These are phyloP conservation scores for Mayetiola destructor DNA, from an alignment of 2,888 invertebrate species.

Conservation along the genomic window DNA sequence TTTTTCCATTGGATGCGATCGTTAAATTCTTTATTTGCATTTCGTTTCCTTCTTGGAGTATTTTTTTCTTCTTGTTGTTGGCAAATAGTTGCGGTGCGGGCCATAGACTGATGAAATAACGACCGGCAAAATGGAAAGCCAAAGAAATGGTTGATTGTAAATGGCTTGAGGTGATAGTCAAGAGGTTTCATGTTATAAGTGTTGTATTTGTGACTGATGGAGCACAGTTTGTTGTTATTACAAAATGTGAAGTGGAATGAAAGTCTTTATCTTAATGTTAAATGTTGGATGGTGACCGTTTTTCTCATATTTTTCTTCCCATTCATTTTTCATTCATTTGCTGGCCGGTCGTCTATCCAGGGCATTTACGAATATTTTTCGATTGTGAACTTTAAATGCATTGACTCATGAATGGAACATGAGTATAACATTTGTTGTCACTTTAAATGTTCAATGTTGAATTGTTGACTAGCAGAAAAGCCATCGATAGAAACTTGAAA, in stretches of 20 bases:
- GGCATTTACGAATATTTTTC: too few relatives aligned
- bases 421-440: not conserved
- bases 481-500: not conserved
- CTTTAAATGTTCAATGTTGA: not conserved
- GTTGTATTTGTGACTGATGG: not conserved
- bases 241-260: not conserved
- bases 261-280: conserved; percentile 8
- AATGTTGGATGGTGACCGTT: too few relatives aligned
- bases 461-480: not conserved
- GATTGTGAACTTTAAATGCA: too few relatives aligned
- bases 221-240: not conserved
- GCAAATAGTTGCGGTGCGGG: not conserved
- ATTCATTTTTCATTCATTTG: too few relatives aligned
- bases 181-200: conserved; percentile 12
- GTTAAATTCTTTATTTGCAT: conserved; percentile 3
- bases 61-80: too few relatives aligned
- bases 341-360: too few relatives aligned
- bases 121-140: not conserved
- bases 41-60: too few relatives aligned
- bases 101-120: not conserved
- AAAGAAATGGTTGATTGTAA: conserved; percentile 2
- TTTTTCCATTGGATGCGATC: conserved; percentile 7
- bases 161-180: conserved; percentile 9
- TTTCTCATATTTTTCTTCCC: too few relatives aligned
- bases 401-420: too few relatives aligned